Conservation (phyloP, 2,888 invertebrate genomes). For the Oxyteleia sp. region DNA sequence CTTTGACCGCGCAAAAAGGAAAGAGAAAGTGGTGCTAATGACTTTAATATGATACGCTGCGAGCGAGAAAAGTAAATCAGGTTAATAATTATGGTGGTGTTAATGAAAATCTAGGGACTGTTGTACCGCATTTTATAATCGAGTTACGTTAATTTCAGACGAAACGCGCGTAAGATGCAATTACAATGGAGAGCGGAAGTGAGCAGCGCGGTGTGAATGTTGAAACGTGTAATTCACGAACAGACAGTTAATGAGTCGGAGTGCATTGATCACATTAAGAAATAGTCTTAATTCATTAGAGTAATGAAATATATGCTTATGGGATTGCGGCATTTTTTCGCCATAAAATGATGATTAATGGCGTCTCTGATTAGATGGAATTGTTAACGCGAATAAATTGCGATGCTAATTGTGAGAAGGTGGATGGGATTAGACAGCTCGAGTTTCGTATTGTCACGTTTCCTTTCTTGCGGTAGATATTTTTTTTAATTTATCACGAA, state of each 20-base stretch:
- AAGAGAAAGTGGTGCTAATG: slow-evolving; percentile 40
- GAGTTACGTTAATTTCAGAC: slow-evolving; percentile 50
- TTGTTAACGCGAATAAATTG: slow-evolving; percentile 41
- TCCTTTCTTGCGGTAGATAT: neutral
- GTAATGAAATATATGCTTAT: slow-evolving; percentile 16
- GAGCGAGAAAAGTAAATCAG: slow-evolving; percentile 43
- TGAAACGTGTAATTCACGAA: slow-evolving; percentile 63
- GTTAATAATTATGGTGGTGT: slow-evolving; percentile 49
- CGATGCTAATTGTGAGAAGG: slow-evolving; percentile 34
- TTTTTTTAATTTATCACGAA: neutral
- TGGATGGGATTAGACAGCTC: slow-evolving; percentile 6
- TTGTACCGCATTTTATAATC: slow-evolving; percentile 57
- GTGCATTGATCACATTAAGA: slow-evolving; percentile 47
- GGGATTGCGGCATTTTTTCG: slow-evolving; percentile 14
- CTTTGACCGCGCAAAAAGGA: slow-evolving; percentile 11
- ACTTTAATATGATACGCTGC: slow-evolving; percentile 7
- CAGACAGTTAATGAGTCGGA: slow-evolving; percentile 60
- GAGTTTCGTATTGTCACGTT: slow-evolving; percentile 1
- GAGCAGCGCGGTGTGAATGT: slow-evolving; percentile 44
- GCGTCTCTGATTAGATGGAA: slow-evolving; percentile 26
- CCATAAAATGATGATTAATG: slow-evolving; percentile 38
- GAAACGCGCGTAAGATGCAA: slow-evolving; percentile 50
- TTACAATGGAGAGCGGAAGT: slow-evolving; percentile 69
- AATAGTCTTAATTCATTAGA: slow-evolving; percentile 52
- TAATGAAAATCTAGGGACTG: slow-evolving; percentile 57